A percentile compares a stretch with the other conserved stretches of the same genome.
Evolutionary conservation across 2,797 vertebrate species (phyloP).

Genomic region (Melanotaenia boesemani): DNA sequence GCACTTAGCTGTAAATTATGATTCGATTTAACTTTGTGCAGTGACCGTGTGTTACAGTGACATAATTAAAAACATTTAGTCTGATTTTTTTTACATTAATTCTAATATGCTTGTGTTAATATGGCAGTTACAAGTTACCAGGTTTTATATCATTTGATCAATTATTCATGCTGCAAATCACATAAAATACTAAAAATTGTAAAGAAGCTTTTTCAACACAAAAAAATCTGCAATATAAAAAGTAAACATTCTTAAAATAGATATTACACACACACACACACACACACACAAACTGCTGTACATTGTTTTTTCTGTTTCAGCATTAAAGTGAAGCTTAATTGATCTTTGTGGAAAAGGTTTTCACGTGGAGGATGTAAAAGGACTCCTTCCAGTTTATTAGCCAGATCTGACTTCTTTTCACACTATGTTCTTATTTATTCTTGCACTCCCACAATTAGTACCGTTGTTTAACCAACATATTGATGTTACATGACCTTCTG

Average conservation of each 20-base stretch:
- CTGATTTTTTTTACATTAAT: not conserved
- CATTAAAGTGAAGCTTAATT: not conserved
- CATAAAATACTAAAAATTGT: not conserved
- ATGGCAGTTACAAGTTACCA: not conserved
- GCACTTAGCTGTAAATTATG: not conserved
- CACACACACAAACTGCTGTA: not conserved
- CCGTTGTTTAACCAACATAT: slow-evolving; percentile 12
- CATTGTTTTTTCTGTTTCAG: not conserved
- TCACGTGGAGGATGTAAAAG: not conserved
- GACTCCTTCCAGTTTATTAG: slow-evolving; percentile 2
- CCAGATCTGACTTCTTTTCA: not conserved
- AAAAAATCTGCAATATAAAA: not conserved
- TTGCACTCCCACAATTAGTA: slow-evolving; percentile 2
- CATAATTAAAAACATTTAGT: not conserved
- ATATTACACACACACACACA: not conserved
- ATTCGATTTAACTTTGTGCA: not conserved
- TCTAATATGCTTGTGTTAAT: too few relatives aligned
- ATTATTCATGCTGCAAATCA: not conserved
- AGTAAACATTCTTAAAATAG: not conserved
- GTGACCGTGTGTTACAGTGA: not conserved
- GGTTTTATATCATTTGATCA: not conserved
- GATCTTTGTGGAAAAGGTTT: slow-evolving; percentile 8
- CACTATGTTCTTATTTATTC: not conserved
- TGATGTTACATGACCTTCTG: slow-evolving; percentile 25
- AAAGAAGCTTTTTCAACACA: not conserved